Conservation (phyloP, 2,113 vertebrate genomes). For the Otus sunia region DNA sequence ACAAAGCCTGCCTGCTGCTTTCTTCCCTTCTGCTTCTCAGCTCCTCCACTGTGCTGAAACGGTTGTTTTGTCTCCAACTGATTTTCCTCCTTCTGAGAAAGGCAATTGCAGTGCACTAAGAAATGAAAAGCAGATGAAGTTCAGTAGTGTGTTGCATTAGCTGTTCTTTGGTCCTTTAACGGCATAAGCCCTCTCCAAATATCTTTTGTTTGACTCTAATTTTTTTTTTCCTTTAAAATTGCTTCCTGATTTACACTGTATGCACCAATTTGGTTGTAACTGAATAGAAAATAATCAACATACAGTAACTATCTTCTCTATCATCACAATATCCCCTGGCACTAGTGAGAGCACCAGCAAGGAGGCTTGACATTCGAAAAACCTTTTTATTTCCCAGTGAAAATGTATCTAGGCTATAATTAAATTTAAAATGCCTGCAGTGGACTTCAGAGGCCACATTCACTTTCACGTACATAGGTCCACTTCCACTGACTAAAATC, state of each 20-base stretch:
- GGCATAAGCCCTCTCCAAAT: background rate
- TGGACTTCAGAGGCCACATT: background rate
- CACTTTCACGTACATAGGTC: background rate
- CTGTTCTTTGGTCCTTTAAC: background rate
- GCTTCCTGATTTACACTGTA: background rate
- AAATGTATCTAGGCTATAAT: slow-evolving; percentile 37
- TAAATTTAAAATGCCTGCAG: background rate
- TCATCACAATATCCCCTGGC: background rate
- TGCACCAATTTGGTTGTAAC: background rate
- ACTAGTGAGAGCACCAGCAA: background rate
- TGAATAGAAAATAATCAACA: background rate
- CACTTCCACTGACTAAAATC: background rate
- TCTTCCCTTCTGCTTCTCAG: background rate
- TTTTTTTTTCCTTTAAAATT: background rate
- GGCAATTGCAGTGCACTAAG: background rate
- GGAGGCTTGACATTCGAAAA: slow-evolving; percentile 10
- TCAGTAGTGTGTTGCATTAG: background rate
- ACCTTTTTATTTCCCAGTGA: background rate
- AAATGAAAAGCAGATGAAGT: background rate
- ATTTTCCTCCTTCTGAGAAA: background rate
- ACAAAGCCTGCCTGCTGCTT: background rate
- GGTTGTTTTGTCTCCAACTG: background rate
- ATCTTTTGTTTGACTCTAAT: background rate
- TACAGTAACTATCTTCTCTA: background rate
- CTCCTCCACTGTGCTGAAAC: background rate